Evolutionary conservation across 2,797 vertebrate species (phyloP), one percentile per base, ranked within the genome.

Genomic region (Darevskia nairensis): DNA sequence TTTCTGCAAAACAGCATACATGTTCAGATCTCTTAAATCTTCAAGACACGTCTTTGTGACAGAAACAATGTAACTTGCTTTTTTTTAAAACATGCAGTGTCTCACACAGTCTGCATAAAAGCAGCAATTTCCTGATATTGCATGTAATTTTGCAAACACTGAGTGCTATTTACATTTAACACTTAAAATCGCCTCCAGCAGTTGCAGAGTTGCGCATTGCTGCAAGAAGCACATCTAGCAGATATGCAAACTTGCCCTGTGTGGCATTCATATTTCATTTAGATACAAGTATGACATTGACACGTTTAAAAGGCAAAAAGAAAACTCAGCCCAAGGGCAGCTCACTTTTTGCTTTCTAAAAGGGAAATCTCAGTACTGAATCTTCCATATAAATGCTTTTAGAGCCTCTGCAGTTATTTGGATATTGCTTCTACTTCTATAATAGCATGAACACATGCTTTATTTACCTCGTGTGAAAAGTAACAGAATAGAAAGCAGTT

Each of bases 11-110:
- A 93, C 80, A 89, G 88, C 89, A 88, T 74, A 90, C 93, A 91
- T 90, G 84, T 95, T 96, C 94, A 94, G 90, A 94, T 93, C 83
- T 93, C 80, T 6, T 81, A 92, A 93, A 89, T 92, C 91, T 95
- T 96, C 89, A 95, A 94, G 86, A 94, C 90, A 92, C 39, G 77
- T 93, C 75, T 93, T 88, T 69, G 59, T 90, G 91, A 95, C 89
- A 88, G 87, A 90, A 75, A 90, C 32, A 75, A 66, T 39, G 29
- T 3, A 64, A 82, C 2, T 50, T 68, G 39, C 55, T 29, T 64
- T 64, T 55, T 78, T 77, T 50, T 35, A 35, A 35, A 35, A 89
- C 91, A 86, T 90, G 89, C 90, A 92, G 91, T 92, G 66, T 29
- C 69, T 80, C 50, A 89, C 94, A 89, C 89, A 92, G 91, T 93